Percentiles rank a stretch among this genome's conserved stretches.
These are phyloP conservation scores for Erebia epiphron DNA, from an alignment of 2,888 invertebrate genomes.

Conservation along the genomic window DNA sequence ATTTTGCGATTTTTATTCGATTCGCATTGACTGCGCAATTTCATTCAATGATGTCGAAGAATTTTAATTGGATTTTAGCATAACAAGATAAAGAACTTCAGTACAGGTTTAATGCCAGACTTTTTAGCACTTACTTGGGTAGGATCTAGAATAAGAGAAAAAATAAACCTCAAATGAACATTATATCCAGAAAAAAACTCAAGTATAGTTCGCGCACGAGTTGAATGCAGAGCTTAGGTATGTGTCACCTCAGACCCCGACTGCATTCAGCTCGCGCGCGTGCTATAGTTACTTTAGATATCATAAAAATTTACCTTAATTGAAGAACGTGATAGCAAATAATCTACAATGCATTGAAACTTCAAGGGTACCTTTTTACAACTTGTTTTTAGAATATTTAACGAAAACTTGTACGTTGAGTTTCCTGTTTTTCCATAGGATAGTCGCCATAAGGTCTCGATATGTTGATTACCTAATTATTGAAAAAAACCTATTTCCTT, in stretches of 20 bases:
- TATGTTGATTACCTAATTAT: neutral
- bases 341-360: conserved; percentile 12
- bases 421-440: conserved; percentile 1
- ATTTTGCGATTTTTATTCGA: conserved; percentile 1
- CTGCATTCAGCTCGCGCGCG: too few species aligned
- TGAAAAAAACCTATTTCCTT: too few species aligned
- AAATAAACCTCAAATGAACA: too few species aligned
- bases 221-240: too few species aligned
- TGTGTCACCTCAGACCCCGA: too few species aligned
- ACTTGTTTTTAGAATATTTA: conserved; percentile 16
- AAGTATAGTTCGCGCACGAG: too few species aligned
- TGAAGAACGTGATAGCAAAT: conserved; percentile 12
- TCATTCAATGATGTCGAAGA: neutral
- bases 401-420: neutral
- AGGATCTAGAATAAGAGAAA: too few species aligned
- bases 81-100: too few species aligned
- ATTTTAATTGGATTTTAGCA: neutral
- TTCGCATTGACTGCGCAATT: conserved; percentile 5
- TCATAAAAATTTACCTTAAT: conserved; percentile 10
- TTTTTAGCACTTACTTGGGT: too few species aligned
- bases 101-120: neutral
- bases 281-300: neutral
- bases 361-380: conserved; percentile 13
- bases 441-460: neutral
- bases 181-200: too few species aligned